Percentiles rank a stretch among this genome's conserved stretches.
Conservation (phyloP, 1,140 invertebrate species). For the Lepidurus couesii region DNA sequence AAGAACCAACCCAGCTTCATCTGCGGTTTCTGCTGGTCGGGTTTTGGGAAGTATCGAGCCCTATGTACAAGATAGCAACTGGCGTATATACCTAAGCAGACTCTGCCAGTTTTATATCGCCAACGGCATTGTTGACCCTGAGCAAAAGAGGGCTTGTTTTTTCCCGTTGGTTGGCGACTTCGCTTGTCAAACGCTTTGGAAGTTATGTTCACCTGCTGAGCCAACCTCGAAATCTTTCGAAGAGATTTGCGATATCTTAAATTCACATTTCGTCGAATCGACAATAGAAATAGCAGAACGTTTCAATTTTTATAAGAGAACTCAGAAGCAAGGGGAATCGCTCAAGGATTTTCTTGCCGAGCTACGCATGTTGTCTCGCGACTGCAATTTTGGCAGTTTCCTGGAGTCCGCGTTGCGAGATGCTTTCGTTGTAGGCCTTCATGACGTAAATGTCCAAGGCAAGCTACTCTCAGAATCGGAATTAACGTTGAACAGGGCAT, state of each 20-base stretch:
- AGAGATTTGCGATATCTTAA: slow-evolving; percentile 22
- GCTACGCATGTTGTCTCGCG: slow-evolving; percentile 35
- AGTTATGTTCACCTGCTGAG: slow-evolving; percentile 8
- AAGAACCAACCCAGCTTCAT: not conserved
- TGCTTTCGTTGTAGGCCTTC: slow-evolving; percentile 36
- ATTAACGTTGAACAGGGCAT: not conserved
- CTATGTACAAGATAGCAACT: not conserved
- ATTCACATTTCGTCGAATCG: slow-evolving; percentile 5
- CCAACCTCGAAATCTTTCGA: slow-evolving; percentile 23
- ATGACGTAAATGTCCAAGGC: not conserved
- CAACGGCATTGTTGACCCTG: slow-evolving; percentile 17
- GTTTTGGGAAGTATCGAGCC: not conserved
- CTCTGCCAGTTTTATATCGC: slow-evolving; percentile 20
- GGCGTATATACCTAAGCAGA: slow-evolving; percentile 19
- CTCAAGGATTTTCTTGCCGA: slow-evolving; percentile 37
- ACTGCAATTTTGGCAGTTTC: slow-evolving; percentile 37
- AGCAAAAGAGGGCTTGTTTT: slow-evolving; percentile 17
- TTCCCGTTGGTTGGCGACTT: slow-evolving; percentile 3
- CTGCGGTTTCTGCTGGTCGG: not conserved
- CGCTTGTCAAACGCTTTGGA: slow-evolving; percentile 16
- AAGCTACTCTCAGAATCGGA: slow-evolving; percentile 6
- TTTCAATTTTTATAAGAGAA: slow-evolving; percentile 36
- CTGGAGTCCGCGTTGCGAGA: slow-evolving; percentile 37
- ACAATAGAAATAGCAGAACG: slow-evolving; percentile 30
- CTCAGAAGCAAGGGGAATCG: slow-evolving; percentile 35